phyloP scores from a whole-genome alignment of 1,140 invertebrate genomes.

The Batillaria attramentaria region DNA sequence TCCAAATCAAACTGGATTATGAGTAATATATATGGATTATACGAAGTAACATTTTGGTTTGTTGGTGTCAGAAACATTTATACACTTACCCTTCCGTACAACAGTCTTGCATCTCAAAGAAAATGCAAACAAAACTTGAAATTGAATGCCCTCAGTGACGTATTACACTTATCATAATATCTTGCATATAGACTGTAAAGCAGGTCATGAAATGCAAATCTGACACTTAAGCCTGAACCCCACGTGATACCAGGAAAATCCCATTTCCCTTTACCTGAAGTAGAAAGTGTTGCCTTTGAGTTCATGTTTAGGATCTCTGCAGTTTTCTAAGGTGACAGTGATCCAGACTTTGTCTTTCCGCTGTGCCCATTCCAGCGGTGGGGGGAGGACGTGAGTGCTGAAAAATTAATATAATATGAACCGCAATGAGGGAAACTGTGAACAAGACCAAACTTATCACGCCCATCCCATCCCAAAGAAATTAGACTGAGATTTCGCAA shows the following conservation, averaged over 20 bases:
- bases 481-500: no score
- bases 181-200: background rate
- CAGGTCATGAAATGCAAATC: background rate
- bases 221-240: background rate
- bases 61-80: background rate
- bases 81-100: background rate
- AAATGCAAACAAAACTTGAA: background rate
- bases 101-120: background rate
- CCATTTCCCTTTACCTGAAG: conserved; percentile 77
- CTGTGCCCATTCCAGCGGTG: conserved; percentile 94
- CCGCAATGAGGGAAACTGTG: background rate
- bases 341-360: conserved; percentile 84
- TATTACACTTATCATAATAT: background rate
- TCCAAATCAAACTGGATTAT: background rate
- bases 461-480: no score
- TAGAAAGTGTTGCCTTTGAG: conserved; percentile 85
- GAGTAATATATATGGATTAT: background rate
- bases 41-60: no score
- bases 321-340: conserved; percentile 91
- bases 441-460: conserved; percentile 14
- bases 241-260: background rate
- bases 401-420: conserved; percentile 9
- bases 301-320: conserved; percentile 87
- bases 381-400: conserved; percentile 30
- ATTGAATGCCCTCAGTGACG: background rate